phyloP scores from a whole-genome alignment of 2,888 invertebrate genomes.

The Dolomedes plantarius region DNA sequence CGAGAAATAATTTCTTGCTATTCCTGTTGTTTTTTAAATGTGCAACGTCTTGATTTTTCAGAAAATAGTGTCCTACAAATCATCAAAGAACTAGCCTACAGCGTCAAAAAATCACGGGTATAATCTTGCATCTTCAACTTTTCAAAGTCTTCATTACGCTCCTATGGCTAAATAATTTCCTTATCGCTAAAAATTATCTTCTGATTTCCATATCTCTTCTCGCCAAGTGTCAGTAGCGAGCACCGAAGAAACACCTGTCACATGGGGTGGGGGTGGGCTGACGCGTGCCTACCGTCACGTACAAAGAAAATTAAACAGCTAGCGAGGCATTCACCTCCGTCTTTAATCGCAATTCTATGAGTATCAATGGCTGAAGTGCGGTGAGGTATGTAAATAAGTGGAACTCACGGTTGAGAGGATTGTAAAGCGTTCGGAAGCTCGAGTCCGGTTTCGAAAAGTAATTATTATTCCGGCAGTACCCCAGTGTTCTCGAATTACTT shows the following conservation, averaged over 20 bases:
- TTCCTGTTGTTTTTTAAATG: too few relatives aligned
- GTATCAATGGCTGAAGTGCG: not conserved
- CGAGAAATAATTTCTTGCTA: too few relatives aligned
- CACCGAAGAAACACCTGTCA: slow-evolving; percentile 37
- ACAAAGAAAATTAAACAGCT: slow-evolving; percentile 10
- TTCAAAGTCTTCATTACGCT: too few relatives aligned
- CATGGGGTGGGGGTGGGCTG: not conserved
- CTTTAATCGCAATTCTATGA: not conserved
- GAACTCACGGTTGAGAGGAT: not conserved
- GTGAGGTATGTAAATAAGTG: not conserved
- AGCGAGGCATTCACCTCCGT: not conserved
- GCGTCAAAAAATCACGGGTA: too few relatives aligned
- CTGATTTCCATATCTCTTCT: slow-evolving; percentile 12
- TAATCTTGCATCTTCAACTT: too few relatives aligned
- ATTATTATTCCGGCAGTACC: not conserved
- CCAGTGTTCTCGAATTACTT: too few relatives aligned
- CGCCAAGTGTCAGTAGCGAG: slow-evolving; percentile 20
- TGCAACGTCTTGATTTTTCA: too few relatives aligned
- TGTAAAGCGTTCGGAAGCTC: not conserved
- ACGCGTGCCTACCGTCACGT: not conserved
- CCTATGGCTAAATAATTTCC: too few relatives aligned
- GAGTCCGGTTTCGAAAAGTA: not conserved
- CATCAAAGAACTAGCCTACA: too few relatives aligned
- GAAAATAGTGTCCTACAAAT: too few relatives aligned
- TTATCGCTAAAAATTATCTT: not conserved